phyloP scores from a whole-genome alignment of 2,797 vertebrate genomes.

The Lagorchestes hirsutus region DNA sequence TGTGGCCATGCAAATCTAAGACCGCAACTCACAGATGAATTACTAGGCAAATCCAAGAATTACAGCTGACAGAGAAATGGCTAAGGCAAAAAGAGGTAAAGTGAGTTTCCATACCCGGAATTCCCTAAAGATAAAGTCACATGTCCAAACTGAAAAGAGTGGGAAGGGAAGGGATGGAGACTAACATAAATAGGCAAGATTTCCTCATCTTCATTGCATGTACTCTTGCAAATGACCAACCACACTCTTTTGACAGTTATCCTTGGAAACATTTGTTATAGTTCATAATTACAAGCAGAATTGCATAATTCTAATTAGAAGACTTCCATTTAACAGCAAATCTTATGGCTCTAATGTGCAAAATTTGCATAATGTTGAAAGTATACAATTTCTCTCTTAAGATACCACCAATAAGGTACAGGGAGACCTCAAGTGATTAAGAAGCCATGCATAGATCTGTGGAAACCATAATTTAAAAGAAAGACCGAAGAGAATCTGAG shows the following conservation, averaged over 20 bases:
- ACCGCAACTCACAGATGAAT: background rate
- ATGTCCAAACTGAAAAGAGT: background rate
- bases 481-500: background rate
- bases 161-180: background rate
- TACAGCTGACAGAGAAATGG: background rate
- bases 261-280: background rate
- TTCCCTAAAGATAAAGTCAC: background rate
- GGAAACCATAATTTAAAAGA: background rate
- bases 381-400: conserved; percentile 36
- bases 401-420: conserved; percentile 14
- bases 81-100: too few species aligned
- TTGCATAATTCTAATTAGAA: conserved; percentile 1
- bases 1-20: background rate
- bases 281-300: background rate
- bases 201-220: conserved; percentile 34
- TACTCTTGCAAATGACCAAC: conserved; percentile 43
- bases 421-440: background rate
- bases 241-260: conserved; percentile 23
- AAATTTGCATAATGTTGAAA: conserved; percentile 18
- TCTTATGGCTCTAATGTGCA: conserved; percentile 30
- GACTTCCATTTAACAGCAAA: background rate
- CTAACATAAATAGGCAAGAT: conserved; percentile 29
- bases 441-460: background rate
- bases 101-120: background rate
- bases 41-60: background rate